Evolutionary conservation across 2,888 invertebrate genomes (phyloP), one percentile per base, ranked within the genome.

Genomic region (Meiosimyza decipiens): DNA sequence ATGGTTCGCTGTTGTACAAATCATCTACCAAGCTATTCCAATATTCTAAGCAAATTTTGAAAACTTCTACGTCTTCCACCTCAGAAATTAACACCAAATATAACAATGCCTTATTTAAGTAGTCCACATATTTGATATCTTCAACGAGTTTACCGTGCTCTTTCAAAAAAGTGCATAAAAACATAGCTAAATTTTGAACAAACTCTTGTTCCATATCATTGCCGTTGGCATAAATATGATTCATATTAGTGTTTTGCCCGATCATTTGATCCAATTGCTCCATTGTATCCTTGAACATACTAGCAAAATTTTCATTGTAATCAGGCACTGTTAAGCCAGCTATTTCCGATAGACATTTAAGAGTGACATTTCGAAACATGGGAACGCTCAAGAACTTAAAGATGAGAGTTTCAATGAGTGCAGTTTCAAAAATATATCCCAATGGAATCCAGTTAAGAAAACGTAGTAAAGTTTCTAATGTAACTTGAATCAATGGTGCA

Each of bases 391-490:
- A 90, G 89, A 99, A 99, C 91, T 98, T 99, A 86, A 93, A 95
- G 83, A 97, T 95, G 71, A 99, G 90, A 71, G 97, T 97, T 81
- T 93, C 93, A 81, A 99, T 97, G 71, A 99, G 90, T 86, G 97
- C 96, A 79, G 99, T 99, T 90, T 99, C 99, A 89, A 99, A 99
- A 86, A 99, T 99, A 87, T 99, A 99, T 13, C 99, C 99, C 76
- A 99, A 90, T n/a, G 99, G 99, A 83, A 99, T 99, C 99, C 99
- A 99, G 86, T 98, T 99, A 57, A 99, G 90, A 89, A 99, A 99
- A 85, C 97, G 91, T 79, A 99, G 89, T 72, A 99, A 89, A 4
- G 99, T 99, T 86, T 99, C 97, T 77, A 99, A 90, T 0, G 99
- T 99, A 5, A 97, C 94, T 66, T 95, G 96, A 72, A 99, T 98